A percentile compares a stretch with the other conserved stretches of the same genome.
Conservation (phyloP, 2,888 invertebrate species). For the Acanthopleura granulata region DNA sequence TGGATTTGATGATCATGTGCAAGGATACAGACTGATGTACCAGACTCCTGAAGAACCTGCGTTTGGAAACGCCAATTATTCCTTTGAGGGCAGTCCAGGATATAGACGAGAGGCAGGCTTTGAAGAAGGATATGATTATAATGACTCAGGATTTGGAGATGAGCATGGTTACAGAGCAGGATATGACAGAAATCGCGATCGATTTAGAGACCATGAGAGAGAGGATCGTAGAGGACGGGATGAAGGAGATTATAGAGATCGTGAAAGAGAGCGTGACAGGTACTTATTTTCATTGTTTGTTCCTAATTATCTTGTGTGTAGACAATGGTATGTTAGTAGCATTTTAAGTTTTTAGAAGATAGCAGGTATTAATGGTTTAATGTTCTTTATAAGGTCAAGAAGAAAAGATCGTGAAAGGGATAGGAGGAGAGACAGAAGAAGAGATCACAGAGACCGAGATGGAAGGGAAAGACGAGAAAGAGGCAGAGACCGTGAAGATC, state of each 20-base stretch:
- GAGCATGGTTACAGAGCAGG: not conserved
- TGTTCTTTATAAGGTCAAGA: not conserved
- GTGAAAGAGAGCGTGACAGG: slow-evolving; percentile 11
- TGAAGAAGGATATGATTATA: not conserved
- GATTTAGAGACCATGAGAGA: not conserved
- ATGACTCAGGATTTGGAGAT: not conserved
- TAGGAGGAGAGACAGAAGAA: not conserved
- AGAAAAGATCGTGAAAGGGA: slow-evolving; percentile 10
- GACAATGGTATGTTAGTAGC: too few species aligned
- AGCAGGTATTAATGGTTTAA: too few species aligned
- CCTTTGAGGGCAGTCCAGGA: not conserved
- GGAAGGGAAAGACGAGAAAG: slow-evolving; percentile 1
- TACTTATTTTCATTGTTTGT: not conserved
- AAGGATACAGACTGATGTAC: not conserved
- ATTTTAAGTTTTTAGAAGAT: too few species aligned
- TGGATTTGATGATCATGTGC: not conserved
- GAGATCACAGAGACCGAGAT: slow-evolving; percentile 14
- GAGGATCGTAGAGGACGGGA: slow-evolving; percentile 2
- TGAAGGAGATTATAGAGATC: slow-evolving; percentile 1
- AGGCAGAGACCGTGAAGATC: not conserved
- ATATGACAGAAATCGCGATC: not conserved
- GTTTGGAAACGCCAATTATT: not conserved
- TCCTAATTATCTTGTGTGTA: not conserved
- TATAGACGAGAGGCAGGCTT: not conserved
- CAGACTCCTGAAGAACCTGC: not conserved